Evolutionary conservation across 2,888 invertebrate species (phyloP).

Genomic region (Ischnura elegans): DNA sequence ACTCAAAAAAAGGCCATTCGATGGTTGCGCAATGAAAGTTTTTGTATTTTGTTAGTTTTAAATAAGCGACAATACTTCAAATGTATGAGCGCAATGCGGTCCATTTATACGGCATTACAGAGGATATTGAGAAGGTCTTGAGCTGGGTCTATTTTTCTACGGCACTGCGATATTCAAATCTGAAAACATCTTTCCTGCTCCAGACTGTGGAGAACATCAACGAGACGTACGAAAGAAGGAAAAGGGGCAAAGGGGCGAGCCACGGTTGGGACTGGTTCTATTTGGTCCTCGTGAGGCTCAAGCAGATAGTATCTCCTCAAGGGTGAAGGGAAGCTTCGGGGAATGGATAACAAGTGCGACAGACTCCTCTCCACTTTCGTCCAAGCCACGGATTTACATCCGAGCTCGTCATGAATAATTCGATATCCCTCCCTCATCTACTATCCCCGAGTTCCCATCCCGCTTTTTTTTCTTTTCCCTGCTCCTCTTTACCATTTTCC

Average conservation of each 20-base stretch:
- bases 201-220: neutral
- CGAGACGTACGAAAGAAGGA: neutral
- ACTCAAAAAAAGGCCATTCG: too few species aligned
- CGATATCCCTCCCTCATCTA: neutral
- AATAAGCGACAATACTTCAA: too few species aligned
- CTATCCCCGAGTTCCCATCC: too few species aligned
- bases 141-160: too few species aligned
- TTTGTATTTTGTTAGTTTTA: too few species aligned
- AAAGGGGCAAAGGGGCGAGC: too few species aligned
- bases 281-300: neutral
- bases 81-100: too few species aligned
- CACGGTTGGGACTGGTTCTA: neutral
- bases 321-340: neutral
- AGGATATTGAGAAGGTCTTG: too few species aligned
- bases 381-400: neutral
- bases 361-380: neutral
- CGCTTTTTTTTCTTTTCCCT: neutral
- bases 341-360: neutral
- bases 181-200: too few species aligned
- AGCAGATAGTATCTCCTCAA: neutral
- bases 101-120: too few species aligned
- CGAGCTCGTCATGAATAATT: conserved; percentile 9
- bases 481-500: neutral
- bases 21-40: too few species aligned
- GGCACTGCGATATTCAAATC: too few species aligned